Base-by-base conservation (phyloP, 2,888 invertebrate genomes). In the Agrotis ipsilon region DNA sequence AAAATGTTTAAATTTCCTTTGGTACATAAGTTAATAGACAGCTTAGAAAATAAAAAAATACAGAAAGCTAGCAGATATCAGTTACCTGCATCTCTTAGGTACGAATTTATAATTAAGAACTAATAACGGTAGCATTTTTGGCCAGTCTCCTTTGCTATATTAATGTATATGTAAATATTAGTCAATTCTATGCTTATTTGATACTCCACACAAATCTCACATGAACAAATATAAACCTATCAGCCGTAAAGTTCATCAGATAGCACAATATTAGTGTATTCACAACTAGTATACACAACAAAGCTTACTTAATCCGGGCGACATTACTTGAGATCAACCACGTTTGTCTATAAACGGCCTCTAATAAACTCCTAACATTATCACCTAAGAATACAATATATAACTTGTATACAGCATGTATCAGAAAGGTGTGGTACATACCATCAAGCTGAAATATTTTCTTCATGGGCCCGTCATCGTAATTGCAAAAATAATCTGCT, bases 351-450 rank as follows among this genome's bases (percentile, higher is more conserved):
- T 85, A 80, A 83, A 83, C 43, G 70, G 55, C 61, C 21, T 49
- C 72, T 78, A 81, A 78, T 83, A 84, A 85, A 84, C 70, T 75
- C 69, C 48, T 66, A 60, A 83, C 76, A 83, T 81, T 84, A 84
- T 77, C 86, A 73, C 86, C 76, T 83, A 74, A 76, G 61, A 73
- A 51, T 27, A 60, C 67, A 68, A 69, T 75, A 80, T 68, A 79
- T 62, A 63, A 64, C 48, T 32, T 24, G 24, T 32, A 55, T 55
- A 32, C 32, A 55, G 32, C 14, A 55, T 55, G 32, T 55, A 55
- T 19, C 14, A 14, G 14, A 14, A 32, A 32, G 13, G 32, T 27
- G 18, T n/a, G 13, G 32, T 32, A 39, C 9, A 39, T 39, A 39
- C 39, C 39, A 39, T 9, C 5, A 18, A 27, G 2, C 2, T 27